Percentiles rank a stretch among this genome's conserved stretches.
These are phyloP conservation scores for Hirtodrosophila alboralis DNA, from an alignment of 2,888 invertebrate species.

Conservation along the genomic window DNA sequence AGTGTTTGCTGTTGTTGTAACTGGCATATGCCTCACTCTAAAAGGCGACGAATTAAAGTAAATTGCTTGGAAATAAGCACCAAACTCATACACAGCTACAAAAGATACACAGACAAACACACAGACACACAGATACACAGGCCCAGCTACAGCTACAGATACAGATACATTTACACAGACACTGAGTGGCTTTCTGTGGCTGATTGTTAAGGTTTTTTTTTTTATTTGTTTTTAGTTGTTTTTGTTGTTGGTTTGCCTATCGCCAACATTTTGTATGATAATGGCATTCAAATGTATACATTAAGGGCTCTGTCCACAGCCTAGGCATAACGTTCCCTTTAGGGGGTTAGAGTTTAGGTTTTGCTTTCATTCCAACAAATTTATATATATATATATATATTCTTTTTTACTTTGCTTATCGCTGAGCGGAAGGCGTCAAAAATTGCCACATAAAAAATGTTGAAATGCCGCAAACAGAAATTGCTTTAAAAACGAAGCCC, in stretches of 20 bases:
- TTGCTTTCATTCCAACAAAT: no score
- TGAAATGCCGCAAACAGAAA: slow-evolving; percentile 61
- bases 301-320: slow-evolving; percentile 45
- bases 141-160: slow-evolving; percentile 9
- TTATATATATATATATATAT: no score
- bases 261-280: slow-evolving; percentile 57
- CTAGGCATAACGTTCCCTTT: slow-evolving; percentile 10
- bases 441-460: slow-evolving; percentile 55
- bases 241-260: slow-evolving; percentile 41
- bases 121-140: slow-evolving; percentile 11
- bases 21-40: slow-evolving; percentile 59
- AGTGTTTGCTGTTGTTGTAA: slow-evolving; percentile 23
- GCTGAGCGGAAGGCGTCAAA: slow-evolving; percentile 52
- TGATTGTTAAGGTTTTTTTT: no score
- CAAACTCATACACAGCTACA: slow-evolving; percentile 26
- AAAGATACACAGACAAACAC: slow-evolving; percentile 18
- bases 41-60: slow-evolving; percentile 75
- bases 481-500: slow-evolving; percentile 31
- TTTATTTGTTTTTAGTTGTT: slow-evolving; percentile 35
- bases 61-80: slow-evolving; percentile 76
- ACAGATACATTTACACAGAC: slow-evolving; percentile 39
- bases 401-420: slow-evolving; percentile 41
- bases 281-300: slow-evolving; percentile 74
- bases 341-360: slow-evolving; percentile 17
- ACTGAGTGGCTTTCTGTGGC: slow-evolving; percentile 68